phyloP scores from a whole-genome alignment of 2,888 invertebrate species.

The Caenorhabditis sp. region DNA sequence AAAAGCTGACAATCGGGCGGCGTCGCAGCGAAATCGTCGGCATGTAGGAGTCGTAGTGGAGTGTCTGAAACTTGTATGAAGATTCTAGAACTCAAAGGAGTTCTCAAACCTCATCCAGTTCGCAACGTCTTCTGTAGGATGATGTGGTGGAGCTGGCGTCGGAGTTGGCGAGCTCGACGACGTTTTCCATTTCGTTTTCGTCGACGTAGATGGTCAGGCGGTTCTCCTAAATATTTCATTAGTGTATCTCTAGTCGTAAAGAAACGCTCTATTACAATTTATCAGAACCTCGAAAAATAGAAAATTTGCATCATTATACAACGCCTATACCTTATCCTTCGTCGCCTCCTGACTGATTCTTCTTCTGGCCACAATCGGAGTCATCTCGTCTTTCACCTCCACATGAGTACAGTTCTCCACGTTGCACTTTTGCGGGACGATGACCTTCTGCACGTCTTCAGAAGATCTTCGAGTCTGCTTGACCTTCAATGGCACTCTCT shows the following conservation, averaged over 20 bases:
- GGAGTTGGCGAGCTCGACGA: slow-evolving; percentile 42
- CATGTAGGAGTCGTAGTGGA: slow-evolving; percentile 56
- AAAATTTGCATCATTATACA: too few relatives aligned
- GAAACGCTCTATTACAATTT: too few relatives aligned
- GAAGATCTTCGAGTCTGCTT: slow-evolving; percentile 30
- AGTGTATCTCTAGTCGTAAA: too few relatives aligned
- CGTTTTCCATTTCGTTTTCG: slow-evolving; percentile 49
- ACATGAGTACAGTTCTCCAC: slow-evolving; percentile 64
- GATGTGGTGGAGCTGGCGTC: neutral
- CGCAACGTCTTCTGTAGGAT: slow-evolving; percentile 17
- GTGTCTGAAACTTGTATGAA: slow-evolving; percentile 35
- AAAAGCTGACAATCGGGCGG: slow-evolving; percentile 58
- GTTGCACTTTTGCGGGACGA: slow-evolving; percentile 10
- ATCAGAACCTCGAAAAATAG: too few relatives aligned
- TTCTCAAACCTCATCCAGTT: slow-evolving; percentile 27
- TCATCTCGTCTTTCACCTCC: slow-evolving; percentile 27
- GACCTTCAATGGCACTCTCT: neutral
- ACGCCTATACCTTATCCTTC: slow-evolving; percentile 13
- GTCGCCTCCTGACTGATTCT: slow-evolving; percentile 18
- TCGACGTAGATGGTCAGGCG: slow-evolving; percentile 38
- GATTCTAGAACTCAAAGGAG: too few relatives aligned
- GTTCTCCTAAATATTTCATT: slow-evolving; percentile 34
- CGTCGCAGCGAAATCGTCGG: slow-evolving; percentile 55
- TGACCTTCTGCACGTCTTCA: slow-evolving; percentile 6
- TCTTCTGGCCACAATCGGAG: slow-evolving; percentile 25